Percentiles rank a stretch among this genome's conserved stretches.
phyloP scores from a whole-genome alignment of 53 echinoderm and acorn worm species.

The Apostichopus leukothele region DNA sequence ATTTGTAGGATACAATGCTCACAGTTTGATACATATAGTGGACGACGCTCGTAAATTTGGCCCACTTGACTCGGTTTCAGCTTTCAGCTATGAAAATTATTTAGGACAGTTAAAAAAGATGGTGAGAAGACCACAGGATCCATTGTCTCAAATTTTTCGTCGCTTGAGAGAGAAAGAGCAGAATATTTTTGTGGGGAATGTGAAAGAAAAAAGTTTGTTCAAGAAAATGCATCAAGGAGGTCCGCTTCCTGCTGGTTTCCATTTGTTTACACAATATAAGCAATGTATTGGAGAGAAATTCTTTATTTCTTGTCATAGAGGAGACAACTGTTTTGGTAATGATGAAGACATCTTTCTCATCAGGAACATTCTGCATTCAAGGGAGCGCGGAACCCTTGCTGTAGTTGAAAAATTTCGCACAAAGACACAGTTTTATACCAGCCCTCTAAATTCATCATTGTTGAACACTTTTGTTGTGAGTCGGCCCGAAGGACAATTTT shows the following conservation, averaged over 20 bases:
- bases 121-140: conserved; percentile 35
- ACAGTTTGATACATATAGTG: conserved; percentile 43
- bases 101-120: conserved; percentile 34
- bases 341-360: background rate
- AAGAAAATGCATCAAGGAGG: background rate
- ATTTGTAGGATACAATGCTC: conserved; percentile 42
- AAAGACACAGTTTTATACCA: background rate
- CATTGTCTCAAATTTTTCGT: conserved; percentile 21
- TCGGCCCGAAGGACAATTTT: no score
- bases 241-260: background rate
- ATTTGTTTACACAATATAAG: background rate
- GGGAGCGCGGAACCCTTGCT: background rate
- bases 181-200: background rate
- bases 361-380: background rate
- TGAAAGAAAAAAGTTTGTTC: no score
- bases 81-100: conserved; percentile 48
- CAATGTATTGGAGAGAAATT: background rate
- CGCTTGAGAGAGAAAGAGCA: background rate
- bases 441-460: background rate
- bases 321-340: background rate
- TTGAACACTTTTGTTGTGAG: background rate
- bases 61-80: conserved; percentile 47
- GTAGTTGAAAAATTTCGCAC: background rate
- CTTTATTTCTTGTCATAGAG: background rate
- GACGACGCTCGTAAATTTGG: conserved; percentile 48